phyloP scores from a whole-genome alignment of 2,113 vertebrate genomes.

The Danio rerio region DNA sequence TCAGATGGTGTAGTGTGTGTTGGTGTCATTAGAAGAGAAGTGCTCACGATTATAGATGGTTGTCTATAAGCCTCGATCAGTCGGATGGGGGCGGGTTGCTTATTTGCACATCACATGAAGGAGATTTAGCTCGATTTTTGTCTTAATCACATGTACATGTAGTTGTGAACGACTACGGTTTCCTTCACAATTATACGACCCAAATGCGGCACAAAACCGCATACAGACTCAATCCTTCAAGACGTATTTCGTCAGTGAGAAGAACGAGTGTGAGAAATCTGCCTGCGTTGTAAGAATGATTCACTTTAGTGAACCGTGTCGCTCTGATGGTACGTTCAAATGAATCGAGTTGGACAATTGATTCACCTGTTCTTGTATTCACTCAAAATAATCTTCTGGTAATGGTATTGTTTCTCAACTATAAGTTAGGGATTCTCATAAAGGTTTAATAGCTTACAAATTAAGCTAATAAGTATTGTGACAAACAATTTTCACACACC shows the following conservation, averaged over 20 bases:
- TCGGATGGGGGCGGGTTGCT: background rate
- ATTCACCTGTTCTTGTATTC: background rate
- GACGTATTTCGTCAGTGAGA: background rate
- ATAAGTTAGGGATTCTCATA: background rate
- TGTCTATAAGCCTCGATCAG: slow-evolving; percentile 3
- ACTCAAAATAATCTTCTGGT: background rate
- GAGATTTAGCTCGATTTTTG: slow-evolving; percentile 25
- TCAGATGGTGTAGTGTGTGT: slow-evolving; percentile 6
- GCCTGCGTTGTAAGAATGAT: background rate
- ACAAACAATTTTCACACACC: background rate
- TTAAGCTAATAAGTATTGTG: background rate
- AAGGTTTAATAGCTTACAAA: background rate
- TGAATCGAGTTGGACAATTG: background rate
- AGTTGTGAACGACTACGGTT: background rate
- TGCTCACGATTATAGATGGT: background rate
- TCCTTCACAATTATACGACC: background rate
- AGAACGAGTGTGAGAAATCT: background rate
- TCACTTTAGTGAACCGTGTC: slow-evolving; percentile 22
- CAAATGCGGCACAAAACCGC: background rate
- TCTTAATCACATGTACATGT: slow-evolving; percentile 14
- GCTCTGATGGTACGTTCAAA: background rate
- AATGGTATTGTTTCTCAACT: background rate
- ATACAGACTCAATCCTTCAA: background rate
- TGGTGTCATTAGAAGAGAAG: slow-evolving; percentile 6
- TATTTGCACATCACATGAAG: slow-evolving; percentile 38